Evolutionary conservation across 2,888 invertebrate species (phyloP), one percentile per base, ranked within the genome.

Genomic region (Hyles lineata): DNA sequence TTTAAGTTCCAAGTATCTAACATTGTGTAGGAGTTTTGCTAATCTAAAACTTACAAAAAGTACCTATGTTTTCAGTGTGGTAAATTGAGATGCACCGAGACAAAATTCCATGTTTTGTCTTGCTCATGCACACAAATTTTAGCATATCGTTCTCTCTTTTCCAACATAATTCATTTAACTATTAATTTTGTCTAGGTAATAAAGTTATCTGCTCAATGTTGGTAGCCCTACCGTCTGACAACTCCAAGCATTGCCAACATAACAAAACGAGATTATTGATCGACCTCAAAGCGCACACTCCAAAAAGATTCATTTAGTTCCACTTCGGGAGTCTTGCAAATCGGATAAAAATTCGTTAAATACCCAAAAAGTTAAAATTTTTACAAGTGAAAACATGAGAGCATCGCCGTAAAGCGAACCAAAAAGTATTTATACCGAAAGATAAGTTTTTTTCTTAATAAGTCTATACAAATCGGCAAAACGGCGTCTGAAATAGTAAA

Each of bases 401-500:
- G 62, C n/a, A 35, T 29, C 35, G 67, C 67, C 67, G 50, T 67
- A 17, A 67, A 63, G 17, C 17, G 2, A 50, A 50, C 17, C 11
- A 7, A 21, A 23, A 9, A 21, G 29, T 61, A 29, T 61, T 25
- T 29, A 29, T 21, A 29, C 15, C 15, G 29, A 19, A 29, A 17
- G 19, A 11, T 19, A 15, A 25, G 15, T 50, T 67, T 50, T 67
- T 23, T 43, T n/a, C 55, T 15, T 17, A 50, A 50, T 67, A 50
- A 23, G 67, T 17, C 9, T 67, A 17, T 67, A 35, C 0, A 90
- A 87, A 77, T 83, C 73, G 79, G 87, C 84, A 92, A 79, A 88
- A 93, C 92, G 92, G 92, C 91, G 83, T 87, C 89, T 70, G 63
- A 73, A 80, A 83, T 73, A 82, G 82, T 78, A 76, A 74, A 76